Conservation (phyloP, 2,113 vertebrate genomes). For the Caretta caretta region DNA sequence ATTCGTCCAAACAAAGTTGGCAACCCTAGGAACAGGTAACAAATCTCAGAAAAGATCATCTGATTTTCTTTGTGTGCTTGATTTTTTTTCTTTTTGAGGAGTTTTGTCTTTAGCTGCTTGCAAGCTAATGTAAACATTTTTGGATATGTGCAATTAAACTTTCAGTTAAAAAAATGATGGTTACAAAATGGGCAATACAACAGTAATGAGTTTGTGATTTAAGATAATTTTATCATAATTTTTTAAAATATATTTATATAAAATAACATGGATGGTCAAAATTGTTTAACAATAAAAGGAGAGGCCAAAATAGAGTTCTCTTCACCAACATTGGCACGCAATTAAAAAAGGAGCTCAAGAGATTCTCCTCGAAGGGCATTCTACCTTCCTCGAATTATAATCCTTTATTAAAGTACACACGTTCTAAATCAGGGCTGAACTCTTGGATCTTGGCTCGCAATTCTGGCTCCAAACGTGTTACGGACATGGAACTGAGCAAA, state of each 20-base stretch:
- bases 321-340: not conserved
- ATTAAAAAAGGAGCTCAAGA: constrained; percentile 34
- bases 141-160: constrained; percentile 34
- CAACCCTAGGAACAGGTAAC: not conserved
- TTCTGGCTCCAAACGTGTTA: constrained; percentile 90
- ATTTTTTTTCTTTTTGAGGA: constrained; percentile 20
- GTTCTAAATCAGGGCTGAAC: constrained; percentile 83
- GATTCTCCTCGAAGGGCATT: not conserved
- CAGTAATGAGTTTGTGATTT: constrained; percentile 23
- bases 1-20: not conserved
- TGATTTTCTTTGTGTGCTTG: constrained; percentile 44
- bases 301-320: not conserved
- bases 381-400: constrained; percentile 76
- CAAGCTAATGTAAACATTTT: constrained; percentile 55
- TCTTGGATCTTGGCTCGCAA: constrained; percentile 91
- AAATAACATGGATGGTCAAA: constrained; percentile 22
- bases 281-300: constrained; percentile 29
- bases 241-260: constrained; percentile 16
- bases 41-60: constrained; percentile 28
- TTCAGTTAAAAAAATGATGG: constrained; percentile 43
- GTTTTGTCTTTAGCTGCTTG: constrained; percentile 23
- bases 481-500: constrained; percentile 89
- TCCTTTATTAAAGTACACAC: constrained; percentile 98
- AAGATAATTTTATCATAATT: constrained; percentile 8
- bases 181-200: constrained; percentile 17